Percentiles rank a stretch among this genome's conserved stretches.
Evolutionary conservation across 2,888 invertebrate species (phyloP).

Genomic region (Drosophila macrospina): DNA sequence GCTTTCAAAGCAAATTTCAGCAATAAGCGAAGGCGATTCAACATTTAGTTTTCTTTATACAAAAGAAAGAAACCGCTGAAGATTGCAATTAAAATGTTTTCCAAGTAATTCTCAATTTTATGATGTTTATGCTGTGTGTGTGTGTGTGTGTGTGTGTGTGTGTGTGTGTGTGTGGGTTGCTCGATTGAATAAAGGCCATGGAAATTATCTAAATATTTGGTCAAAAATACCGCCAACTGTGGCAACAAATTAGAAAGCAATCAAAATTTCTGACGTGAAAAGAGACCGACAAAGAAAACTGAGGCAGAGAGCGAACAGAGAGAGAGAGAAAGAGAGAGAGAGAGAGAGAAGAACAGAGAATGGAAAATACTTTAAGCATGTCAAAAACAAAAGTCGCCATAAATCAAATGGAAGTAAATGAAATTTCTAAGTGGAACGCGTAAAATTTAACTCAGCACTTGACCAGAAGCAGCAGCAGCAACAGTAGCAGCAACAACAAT

Average conservation of each 20-base stretch:
- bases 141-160: constrained; percentile 21
- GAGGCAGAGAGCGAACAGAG: not conserved
- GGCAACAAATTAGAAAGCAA: constrained; percentile 70
- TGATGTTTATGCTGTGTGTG: constrained; percentile 39
- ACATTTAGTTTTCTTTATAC: constrained; percentile 13
- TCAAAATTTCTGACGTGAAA: constrained; percentile 49
- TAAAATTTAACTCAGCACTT: constrained; percentile 39
- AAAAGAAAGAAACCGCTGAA: constrained; percentile 8
- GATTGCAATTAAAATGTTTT: constrained; percentile 44
- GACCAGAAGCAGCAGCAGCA: constrained; percentile 38
- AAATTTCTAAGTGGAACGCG: constrained; percentile 49
- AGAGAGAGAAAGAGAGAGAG: not conserved
- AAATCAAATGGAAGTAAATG: constrained; percentile 68
- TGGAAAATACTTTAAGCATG: constrained; percentile 45
- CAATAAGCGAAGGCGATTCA: constrained; percentile 7
- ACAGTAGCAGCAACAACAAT: constrained; percentile 1
- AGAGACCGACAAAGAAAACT: constrained; percentile 20
- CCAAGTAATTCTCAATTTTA: constrained; percentile 33
- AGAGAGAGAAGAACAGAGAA: constrained; percentile 8
- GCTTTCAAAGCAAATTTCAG: constrained; percentile 12
- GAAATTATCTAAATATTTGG: constrained; percentile 44
- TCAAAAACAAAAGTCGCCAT: constrained; percentile 61
- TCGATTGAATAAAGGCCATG: constrained; percentile 30
- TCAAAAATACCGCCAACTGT: constrained; percentile 32
- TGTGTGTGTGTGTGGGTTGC: constrained; percentile 15